Base-by-base conservation (phyloP, 2,113 vertebrate species). In the Illadopsis cleaveri region DNA sequence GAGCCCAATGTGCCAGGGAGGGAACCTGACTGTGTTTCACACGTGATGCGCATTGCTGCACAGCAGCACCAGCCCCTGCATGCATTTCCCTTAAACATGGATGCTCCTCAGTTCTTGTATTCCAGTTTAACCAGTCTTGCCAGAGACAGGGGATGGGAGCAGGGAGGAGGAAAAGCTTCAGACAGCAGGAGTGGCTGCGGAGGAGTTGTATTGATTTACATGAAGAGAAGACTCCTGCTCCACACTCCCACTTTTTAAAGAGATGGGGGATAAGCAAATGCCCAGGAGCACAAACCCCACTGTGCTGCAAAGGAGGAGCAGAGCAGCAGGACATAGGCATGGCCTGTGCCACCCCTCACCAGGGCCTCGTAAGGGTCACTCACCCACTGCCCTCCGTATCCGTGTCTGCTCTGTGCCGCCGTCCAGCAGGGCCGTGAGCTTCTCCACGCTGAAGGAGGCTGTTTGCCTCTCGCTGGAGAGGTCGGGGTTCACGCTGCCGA, bases 301-400 rank as follows among this genome's bases (percentile, higher is more conserved):
- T 1, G 1, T 31, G 68, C 64, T 37, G 50, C 71, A 33, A 23
- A 71, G 54, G 64, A 66, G 47, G 44, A 61, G 60, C 45, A 66
- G 78, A 54, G 4, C 2, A 66, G 20, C 1, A 1, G 62, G 28
- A 76, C 2, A 10, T 0, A 27, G 82, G n/a, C 10, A 10, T 1
- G 12, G 11, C 18, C 31, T 9, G 24, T 9, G 2, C 37, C n/a
- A 16, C 21, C 37, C 12, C 1, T 1, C 45, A 62, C 18, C 40
- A 24, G 50, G 19, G 5, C 17, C 19, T 16, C 1, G 0, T 9
- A 24, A 6, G 23, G 28, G 14, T 70, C 69, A 93, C 98, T 98
- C 96, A 98, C 98, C 98, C 4, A 98, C 94, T 6, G 92, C 75
- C 89, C 98, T 96, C 56, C 98, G 91, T 10, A 90, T 69, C 3